A percentile compares a stretch with the other conserved stretches of the same genome.
Conservation (phyloP, 2,888 invertebrate species). For the Erebia aethiops region DNA sequence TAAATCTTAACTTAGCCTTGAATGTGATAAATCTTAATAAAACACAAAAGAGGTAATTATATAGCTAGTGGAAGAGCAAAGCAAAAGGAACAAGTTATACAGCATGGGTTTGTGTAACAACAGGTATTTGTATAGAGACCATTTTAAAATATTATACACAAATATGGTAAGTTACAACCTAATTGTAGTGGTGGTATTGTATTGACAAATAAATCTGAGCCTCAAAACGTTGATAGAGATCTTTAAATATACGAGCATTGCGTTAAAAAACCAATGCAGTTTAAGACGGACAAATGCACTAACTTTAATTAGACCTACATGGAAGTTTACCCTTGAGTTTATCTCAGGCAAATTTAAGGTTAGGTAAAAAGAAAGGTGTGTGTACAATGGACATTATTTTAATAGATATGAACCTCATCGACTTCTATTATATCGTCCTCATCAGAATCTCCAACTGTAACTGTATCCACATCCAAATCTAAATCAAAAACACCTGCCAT, state of each 20-base stretch:
- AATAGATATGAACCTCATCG: conserved; percentile 88
- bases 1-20: neutral
- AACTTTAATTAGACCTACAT: neutral
- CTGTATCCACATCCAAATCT: conserved; percentile 88
- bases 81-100: no score
- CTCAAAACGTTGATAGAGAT: neutral
- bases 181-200: no score
- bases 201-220: neutral
- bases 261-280: neutral
- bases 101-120: no score
- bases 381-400: conserved; percentile 6
- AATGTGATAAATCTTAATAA: neutral
- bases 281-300: neutral
- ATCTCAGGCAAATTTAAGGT: conserved; percentile 33
- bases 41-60: neutral
- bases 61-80: no score
- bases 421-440: conserved; percentile 95
- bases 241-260: neutral
- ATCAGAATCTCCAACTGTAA: conserved; percentile 88
- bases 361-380: conserved; percentile 8
- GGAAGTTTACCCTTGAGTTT: conserved; percentile 40
- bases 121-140: no score
- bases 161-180: no score
- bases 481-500: conserved; percentile 97
- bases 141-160: no score